phyloP scores from a whole-genome alignment of 2,888 invertebrate species.

The Drosophila testacea region DNA sequence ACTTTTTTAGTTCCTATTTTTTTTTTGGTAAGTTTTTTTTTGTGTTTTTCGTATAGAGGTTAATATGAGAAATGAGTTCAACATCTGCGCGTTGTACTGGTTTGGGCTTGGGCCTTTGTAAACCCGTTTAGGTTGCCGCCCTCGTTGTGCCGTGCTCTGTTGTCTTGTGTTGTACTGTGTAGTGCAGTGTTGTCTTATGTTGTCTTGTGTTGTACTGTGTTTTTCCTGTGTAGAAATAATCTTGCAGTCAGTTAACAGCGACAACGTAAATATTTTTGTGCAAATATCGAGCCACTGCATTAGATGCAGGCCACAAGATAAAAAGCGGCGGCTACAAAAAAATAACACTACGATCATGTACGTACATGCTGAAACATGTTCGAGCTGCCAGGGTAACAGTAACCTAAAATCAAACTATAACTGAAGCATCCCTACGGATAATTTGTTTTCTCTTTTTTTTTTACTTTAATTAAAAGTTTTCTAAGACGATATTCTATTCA shows the following conservation, averaged over 20 bases:
- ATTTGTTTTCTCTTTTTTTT: not conserved
- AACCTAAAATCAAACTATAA: conserved; percentile 24
- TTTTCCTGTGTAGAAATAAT: conserved; percentile 60
- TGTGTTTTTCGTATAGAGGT: conserved; percentile 44
- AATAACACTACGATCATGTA: conserved; percentile 49
- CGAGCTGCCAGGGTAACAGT: conserved; percentile 41
- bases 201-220: conserved; percentile 32
- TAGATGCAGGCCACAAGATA: conserved; percentile 69
- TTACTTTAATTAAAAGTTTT: conserved; percentile 1
- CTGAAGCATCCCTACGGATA: conserved; percentile 17
- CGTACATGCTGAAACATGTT: conserved; percentile 54
- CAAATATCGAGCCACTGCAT: conserved; percentile 51
- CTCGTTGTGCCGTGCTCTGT: conserved; percentile 50
- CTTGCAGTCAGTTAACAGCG: conserved; percentile 51
- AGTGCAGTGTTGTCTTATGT: conserved; percentile 24
- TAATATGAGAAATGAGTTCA: conserved; percentile 69
- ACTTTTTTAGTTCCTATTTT: conserved; percentile 20
- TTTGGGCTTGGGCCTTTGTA: conserved; percentile 50
- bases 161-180: conserved; percentile 5
- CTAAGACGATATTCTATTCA: not conserved
- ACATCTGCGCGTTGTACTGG: conserved; percentile 66
- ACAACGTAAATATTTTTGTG: conserved; percentile 54
- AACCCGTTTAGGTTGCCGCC: conserved; percentile 77
- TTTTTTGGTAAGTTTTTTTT: not conserved
- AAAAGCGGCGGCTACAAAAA: conserved; percentile 47